Evolutionary conservation across 2,888 invertebrate species (phyloP), one percentile per base, ranked within the genome.

Genomic region (Hypena proboscidalis): DNA sequence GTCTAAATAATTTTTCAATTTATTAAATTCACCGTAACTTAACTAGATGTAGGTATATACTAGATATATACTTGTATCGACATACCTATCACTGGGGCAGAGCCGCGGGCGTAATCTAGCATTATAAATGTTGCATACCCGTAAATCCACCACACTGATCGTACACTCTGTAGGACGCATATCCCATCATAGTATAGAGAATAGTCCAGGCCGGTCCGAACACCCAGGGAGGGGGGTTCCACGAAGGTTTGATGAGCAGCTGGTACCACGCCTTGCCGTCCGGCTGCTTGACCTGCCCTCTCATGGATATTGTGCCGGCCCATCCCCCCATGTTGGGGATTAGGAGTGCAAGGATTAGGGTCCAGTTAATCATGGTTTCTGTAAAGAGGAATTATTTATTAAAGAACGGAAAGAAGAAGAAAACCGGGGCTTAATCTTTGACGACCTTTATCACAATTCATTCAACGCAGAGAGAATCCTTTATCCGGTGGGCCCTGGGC

Each of bases 181-280:
- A 96, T 1, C 97, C 97, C 94, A 97, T 96, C 1, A 94, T 90
- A 29, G 94, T 92, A 77, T 97, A 97, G 2, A 97, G 80, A 0
- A 91, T 77, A 0, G 95, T 95, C 97, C 97, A 97, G 3, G 95
- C 93, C 0, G 96, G 96, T 0, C 92, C 95, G 74, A 97, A 97
- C 0, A 93, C 92, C 93, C 94, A 94, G 58, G 95, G 95, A 5
- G 97, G 97, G 3, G 97, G 96, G 17, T 92, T 93, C 31, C 31
- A 31, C 1, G 31, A 73, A 0, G 97, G 96, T 66, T 94, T 94
- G 51, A 81, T 79, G 44, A 83, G 49, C 0, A 58, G 49, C 30
- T 84, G 80, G 7, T 84, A 84, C 81, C 84, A 83, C 0, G 74
- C 45, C 40, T 74, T 76, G 1, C 73, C 73, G 0, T 63, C 66